Evolutionary conservation across 2,888 invertebrate species (phyloP), one percentile per base, ranked within the genome.

Genomic region (Euplexia lucipara): DNA sequence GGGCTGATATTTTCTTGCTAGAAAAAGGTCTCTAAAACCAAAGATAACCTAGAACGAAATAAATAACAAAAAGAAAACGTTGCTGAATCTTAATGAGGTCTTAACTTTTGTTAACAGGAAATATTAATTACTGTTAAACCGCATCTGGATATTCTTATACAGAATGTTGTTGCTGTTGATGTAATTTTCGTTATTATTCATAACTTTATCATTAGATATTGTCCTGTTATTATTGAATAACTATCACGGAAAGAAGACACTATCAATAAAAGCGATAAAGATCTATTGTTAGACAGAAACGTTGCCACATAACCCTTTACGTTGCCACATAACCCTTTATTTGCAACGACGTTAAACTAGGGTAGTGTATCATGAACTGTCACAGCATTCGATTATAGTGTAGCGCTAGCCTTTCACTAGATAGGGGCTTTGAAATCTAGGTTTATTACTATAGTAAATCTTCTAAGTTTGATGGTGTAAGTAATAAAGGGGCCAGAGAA

Each of bases 331-430:
- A 75, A 45, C 39, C 54, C 53, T 35, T 52, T 70, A 52, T 62
- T 62, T 53, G 35, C 30, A 44, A 44, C 22, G 26, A 35, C 37
- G 1, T 52, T 64, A 70, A 69, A 56, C 41, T 49, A 62, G 53
- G 58, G 60, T 47, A 70, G 35, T 76, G 62, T 60, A 70, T 69
- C 60, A 59, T 14, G n/a, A 48, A 54, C 47, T 61, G 61, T 78
- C 65, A 52, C 44, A 44, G 45, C 37, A 42, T 20, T 54, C 42
- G 30, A 62, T 59, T 62, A 69, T 65, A 45, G 68, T 58, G n/a
- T 14, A 53, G 48, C 48, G 56, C 62, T 57, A 76, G 57, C 63
- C 77, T 72, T 72, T 72, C 72, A 77, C 72, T 76, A 16, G 37
- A 56, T 42, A 61, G n/a, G 30, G 3, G n/a, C 9, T 61, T 30